These are phyloP conservation scores for Buceros bicornis DNA, from an alignment of 2,797 vertebrate species.

Conservation along the genomic window DNA sequence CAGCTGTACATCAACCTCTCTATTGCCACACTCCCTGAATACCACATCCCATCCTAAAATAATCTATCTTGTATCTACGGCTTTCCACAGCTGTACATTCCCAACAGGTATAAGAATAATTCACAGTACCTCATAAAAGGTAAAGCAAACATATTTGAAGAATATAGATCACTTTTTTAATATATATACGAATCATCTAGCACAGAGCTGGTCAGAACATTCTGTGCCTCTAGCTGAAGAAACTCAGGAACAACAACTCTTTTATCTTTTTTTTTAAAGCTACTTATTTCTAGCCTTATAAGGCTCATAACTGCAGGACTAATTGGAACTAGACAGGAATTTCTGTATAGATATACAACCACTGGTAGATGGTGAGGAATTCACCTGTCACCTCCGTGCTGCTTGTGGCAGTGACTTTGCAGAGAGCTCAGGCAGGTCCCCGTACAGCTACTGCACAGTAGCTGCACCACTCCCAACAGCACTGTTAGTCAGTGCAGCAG, in stretches of 20 bases:
- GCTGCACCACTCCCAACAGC: not conserved
- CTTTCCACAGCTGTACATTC: not conserved
- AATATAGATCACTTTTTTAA: not conserved
- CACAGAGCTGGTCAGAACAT: not conserved
- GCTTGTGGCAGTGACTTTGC: not conserved
- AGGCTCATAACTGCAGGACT: not conserved
- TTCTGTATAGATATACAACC: not conserved
- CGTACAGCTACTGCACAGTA: not conserved
- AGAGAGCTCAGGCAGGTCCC: not conserved
- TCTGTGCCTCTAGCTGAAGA: not conserved
- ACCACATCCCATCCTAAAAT: not conserved
- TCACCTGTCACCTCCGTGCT: not conserved
- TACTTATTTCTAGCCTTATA: not conserved
- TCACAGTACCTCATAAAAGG: not conserved
- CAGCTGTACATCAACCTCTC: slow-evolving; percentile 37
- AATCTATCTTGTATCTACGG: not conserved
- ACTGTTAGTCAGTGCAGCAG: not conserved
- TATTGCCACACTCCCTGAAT: not conserved
- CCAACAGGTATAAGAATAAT: slow-evolving; percentile 35
- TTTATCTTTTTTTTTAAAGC: not conserved
- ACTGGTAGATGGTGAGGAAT: not conserved
- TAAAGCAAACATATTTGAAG: not conserved
- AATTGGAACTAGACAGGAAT: not conserved
- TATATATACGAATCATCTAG: not conserved
- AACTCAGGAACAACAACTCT: not conserved